Conservation (phyloP, 2,113 vertebrate genomes). For the Urocolius indicus region DNA sequence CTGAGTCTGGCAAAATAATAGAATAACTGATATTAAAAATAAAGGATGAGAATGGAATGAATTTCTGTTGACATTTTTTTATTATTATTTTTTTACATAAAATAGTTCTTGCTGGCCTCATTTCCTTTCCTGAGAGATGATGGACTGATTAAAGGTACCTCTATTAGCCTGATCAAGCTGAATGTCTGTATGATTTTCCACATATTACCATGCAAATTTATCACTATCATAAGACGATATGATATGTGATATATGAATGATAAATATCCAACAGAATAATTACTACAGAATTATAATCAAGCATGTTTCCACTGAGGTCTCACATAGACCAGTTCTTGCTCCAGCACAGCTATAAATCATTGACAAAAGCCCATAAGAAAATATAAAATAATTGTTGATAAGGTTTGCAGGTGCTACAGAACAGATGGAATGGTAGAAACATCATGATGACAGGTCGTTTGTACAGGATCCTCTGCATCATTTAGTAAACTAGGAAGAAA, state of each 20-base stretch:
- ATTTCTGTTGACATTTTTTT: background rate
- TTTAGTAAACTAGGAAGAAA: background rate
- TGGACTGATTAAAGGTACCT: background rate
- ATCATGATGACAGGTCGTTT: fast-evolving
- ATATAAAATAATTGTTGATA: background rate
- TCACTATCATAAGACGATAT: background rate
- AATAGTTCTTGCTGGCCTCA: background rate
- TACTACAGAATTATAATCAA: background rate
- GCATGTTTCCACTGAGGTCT: background rate
- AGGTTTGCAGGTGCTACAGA: background rate
- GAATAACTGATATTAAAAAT: background rate
- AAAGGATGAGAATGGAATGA: background rate
- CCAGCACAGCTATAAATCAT: background rate
- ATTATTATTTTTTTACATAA: background rate
- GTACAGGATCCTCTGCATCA: background rate
- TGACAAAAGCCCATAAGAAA: background rate
- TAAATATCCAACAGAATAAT: conserved; percentile 16
- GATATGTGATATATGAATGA: background rate
- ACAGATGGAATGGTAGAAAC: background rate
- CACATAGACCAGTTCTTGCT: background rate
- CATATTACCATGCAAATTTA: background rate
- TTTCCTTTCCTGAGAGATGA: background rate
- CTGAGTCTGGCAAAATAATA: background rate
- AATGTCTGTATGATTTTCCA: conserved; percentile 4
- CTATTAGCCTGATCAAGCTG: background rate